phyloP scores from a whole-genome alignment of 2,113 vertebrate genomes.

The Limnothrissa miodon region DNA sequence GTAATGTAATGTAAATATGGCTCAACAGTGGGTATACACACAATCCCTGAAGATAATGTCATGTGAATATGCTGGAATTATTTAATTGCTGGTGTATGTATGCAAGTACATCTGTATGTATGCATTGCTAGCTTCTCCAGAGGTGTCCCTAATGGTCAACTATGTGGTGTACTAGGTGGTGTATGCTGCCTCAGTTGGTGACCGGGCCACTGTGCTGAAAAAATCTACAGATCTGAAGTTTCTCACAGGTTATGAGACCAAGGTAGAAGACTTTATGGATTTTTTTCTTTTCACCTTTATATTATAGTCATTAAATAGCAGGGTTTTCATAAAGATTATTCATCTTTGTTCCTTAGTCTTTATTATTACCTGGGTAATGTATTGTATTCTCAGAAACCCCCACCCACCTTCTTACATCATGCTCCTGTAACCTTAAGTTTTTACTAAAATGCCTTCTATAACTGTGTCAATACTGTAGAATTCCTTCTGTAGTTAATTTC shows the following conservation, averaged over 20 bases:
- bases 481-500: not conserved
- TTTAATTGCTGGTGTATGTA: no score
- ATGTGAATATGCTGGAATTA: not conserved
- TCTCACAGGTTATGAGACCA: conserved; percentile 85
- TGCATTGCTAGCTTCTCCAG: not conserved
- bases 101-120: no score
- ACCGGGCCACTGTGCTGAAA: conserved; percentile 76
- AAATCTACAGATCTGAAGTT: conserved; percentile 86
- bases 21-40: not conserved
- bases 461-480: not conserved
- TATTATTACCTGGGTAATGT: not conserved
- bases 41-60: not conserved
- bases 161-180: conserved; percentile 72
- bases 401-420: not conserved
- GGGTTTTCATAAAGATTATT: not conserved
- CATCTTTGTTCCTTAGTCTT: not conserved
- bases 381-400: not conserved
- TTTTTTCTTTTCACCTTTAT: not conserved
- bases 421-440: not conserved
- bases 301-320: not conserved
- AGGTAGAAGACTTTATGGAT: conserved; percentile 67
- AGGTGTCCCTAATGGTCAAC: not conserved
- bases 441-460: no score
- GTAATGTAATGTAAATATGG: not conserved
- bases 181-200: conserved; percentile 79